phyloP scores from a whole-genome alignment of 2,888 invertebrate species.

The Epinotia demarniana region DNA sequence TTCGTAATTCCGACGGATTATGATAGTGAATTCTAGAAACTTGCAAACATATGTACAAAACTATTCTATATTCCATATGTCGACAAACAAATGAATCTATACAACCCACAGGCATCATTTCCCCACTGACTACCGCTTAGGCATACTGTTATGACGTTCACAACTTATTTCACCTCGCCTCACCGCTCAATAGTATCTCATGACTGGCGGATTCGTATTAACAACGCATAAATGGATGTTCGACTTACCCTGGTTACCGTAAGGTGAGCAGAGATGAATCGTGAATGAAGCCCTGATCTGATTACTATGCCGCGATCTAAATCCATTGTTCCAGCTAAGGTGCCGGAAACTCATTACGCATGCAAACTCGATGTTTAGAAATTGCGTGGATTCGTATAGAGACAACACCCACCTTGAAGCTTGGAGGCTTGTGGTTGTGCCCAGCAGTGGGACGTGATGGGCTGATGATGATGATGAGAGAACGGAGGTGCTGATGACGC shows the following conservation, averaged over 20 bases:
- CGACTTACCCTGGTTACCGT: neutral
- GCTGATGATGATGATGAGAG: too few relatives aligned
- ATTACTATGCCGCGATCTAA: conserved; percentile 70
- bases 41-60: neutral
- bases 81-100: neutral
- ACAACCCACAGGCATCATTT: conserved; percentile 44
- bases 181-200: neutral
- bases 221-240: neutral
- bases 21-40: neutral
- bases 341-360: conserved; percentile 63
- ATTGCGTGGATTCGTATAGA: neutral
- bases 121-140: conserved; percentile 53
- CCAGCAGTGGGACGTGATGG: too few relatives aligned
- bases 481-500: too few relatives aligned
- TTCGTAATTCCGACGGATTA: neutral
- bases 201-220: neutral
- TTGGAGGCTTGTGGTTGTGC: too few relatives aligned
- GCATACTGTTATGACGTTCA: conserved; percentile 56
- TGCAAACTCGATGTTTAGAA: conserved; percentile 54
- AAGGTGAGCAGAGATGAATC: neutral
- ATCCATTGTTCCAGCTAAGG: conserved; percentile 73
- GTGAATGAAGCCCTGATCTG: conserved; percentile 61
- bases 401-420: neutral
- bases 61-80: neutral
- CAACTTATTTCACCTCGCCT: neutral